Evolutionary conservation across 2,888 invertebrate genomes (phyloP), one percentile per base, ranked within the genome.

Genomic region (Lasioglossum lativentre): DNA sequence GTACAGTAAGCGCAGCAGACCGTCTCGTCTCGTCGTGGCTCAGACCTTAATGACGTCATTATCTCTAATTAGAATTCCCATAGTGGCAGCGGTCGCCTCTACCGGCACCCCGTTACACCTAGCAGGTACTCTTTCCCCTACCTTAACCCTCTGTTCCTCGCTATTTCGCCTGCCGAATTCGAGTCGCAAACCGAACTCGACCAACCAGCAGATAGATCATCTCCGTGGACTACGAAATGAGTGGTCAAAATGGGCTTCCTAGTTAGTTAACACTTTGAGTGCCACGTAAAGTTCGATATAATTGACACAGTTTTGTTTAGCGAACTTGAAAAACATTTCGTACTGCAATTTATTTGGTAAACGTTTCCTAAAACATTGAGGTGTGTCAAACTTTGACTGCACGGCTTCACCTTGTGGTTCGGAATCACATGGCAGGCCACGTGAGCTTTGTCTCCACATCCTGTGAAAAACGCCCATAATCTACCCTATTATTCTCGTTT

Each of bases 41-140:
- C 92, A 93, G 93, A 93, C 93, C 91, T 91, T 93, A 94, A 94
- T 94, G 94, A 93, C 94, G 93, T 94, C 93, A 93, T 94, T 94
- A 94, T 92, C 89, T 91, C 92, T 93, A 94, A 94, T 94, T 94
- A 94, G 93, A 92, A 93, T 93, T 92, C 92, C 89, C 91, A 91
- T 89, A 83, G 91, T 88, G 84, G 87, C 81, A 84, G 75, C 82
- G 79, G 63, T 79, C 73, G 75, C 66, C 78, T 66, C 85, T 85
- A 83, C 87, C 75, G 77, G 72, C 77, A 82, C 82, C 85, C 87
- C 85, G 87, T 88, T 88, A 87, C 85, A 88, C 87, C 85, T 85
- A 79, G 45, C 88, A 52, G 76, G 42, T 59, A 86, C 77, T 30
- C 23, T 45, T 59, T 47, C 66, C 30, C 23, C 34, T 14, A 52